Conservation (phyloP, 2,888 invertebrate species). For the Tetanocera ferruginea region DNA sequence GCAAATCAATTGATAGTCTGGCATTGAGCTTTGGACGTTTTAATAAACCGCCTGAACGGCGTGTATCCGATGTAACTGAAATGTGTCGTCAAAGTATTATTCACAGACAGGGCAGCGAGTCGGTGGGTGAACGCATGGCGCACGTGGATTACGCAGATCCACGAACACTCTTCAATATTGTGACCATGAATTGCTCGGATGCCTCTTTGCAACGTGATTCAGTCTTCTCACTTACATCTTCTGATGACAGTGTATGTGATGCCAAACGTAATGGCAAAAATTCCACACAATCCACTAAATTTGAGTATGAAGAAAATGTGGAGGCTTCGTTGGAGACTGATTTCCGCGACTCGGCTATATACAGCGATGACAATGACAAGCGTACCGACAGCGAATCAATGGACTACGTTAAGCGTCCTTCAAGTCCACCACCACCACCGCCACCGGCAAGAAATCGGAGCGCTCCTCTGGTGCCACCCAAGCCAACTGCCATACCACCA, state of each 20-base stretch:
- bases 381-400: conserved; percentile 53
- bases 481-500: conserved; percentile 52
- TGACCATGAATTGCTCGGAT: conserved; percentile 56
- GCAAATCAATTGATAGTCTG: conserved; percentile 61
- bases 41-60: conserved; percentile 64
- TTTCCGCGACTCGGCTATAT: conserved; percentile 87
- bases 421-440: conserved; percentile 61
- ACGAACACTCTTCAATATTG: conserved; percentile 73
- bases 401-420: conserved; percentile 48
- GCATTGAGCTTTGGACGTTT: conserved; percentile 58
- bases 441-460: conserved; percentile 51
- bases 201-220: conserved; percentile 65
- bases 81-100: conserved; percentile 70
- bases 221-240: conserved; percentile 68
- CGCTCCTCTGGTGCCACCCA: conserved; percentile 57
- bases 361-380: conserved; percentile 76
- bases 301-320: conserved; percentile 82
- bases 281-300: conserved; percentile 70
- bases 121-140: conserved; percentile 89
- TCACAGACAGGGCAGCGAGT: conserved; percentile 85
- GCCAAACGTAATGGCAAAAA: conserved; percentile 50
- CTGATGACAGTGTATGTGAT: conserved; percentile 68
- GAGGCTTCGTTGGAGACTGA: conserved; percentile 78
- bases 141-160: conserved; percentile 90
- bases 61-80: conserved; percentile 67